Percentiles rank a stretch among this genome's conserved stretches.
phyloP scores from a whole-genome alignment of 2,113 vertebrate species.

The Polypterus senegalus region DNA sequence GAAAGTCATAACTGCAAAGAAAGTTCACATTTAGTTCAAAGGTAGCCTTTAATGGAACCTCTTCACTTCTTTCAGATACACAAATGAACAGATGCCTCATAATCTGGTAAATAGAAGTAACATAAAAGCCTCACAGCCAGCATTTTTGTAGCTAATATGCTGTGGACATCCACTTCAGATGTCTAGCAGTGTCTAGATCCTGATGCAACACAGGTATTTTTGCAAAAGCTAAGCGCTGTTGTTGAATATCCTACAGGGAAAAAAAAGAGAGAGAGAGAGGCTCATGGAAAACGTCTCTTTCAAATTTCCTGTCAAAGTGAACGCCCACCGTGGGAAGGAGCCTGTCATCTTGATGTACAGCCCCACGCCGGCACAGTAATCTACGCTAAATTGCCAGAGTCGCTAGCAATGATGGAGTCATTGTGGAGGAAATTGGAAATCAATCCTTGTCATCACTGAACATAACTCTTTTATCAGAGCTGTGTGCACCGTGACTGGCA shows the following conservation, averaged over 20 bases:
- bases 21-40: too few species aligned
- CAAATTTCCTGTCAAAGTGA: constrained; percentile 49
- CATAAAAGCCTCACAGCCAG: too few species aligned
- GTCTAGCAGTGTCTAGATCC: background rate
- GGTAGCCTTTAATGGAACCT: too few species aligned
- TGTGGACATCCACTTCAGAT: too few species aligned
- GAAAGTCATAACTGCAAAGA: too few species aligned
- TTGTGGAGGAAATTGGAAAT: constrained; percentile 92
- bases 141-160: too few species aligned
- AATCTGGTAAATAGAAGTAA: too few species aligned
- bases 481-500: constrained; percentile 30
- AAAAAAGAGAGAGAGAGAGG: constrained; percentile 12
- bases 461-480: constrained; percentile 62
- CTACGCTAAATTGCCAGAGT: constrained; percentile 75
- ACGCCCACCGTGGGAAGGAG: constrained; percentile 48
- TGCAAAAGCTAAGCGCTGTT: constrained; percentile 19
- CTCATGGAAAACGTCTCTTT: constrained; percentile 36
- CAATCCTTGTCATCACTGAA: constrained; percentile 82
- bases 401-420: constrained; percentile 75
- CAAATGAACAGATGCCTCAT: too few species aligned
- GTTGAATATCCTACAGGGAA: constrained; percentile 22
- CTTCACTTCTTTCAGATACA: too few species aligned
- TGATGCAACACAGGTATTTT: constrained; percentile 11
- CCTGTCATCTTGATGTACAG: constrained; percentile 76
- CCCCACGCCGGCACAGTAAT: constrained; percentile 51